Conservation (phyloP, 1,140 invertebrate genomes). For the Chironomus striatipennis region DNA sequence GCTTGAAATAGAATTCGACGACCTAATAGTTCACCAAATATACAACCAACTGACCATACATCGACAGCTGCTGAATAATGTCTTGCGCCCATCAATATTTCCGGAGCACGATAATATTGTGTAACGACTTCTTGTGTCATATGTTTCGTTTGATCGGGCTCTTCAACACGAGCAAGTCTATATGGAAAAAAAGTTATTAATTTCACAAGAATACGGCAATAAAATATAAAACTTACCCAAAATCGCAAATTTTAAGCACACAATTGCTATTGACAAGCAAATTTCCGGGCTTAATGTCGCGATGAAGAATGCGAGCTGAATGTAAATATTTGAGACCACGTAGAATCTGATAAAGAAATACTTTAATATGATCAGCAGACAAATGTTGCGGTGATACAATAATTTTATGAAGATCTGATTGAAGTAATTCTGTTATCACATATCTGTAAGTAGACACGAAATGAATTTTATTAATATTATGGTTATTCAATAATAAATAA, state of each 20-base stretch:
- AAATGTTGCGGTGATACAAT: conserved; percentile 98
- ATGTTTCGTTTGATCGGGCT: conserved; percentile 80
- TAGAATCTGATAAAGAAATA: conserved; percentile 99
- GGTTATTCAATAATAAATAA: background rate
- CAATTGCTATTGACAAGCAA: conserved; percentile 97
- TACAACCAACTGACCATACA: conserved; percentile 99
- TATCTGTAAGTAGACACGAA: conserved; percentile 58
- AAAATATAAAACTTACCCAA: no score
- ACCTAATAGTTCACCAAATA: conserved; percentile 93
- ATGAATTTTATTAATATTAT: conserved; percentile 26
- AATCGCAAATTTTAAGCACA: conserved; percentile 98
- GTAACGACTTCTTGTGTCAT: conserved; percentile 99
- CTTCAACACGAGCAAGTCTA: conserved; percentile 75
- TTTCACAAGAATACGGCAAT: background rate
- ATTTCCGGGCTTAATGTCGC: conserved; percentile 99
- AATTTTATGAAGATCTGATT: conserved; percentile 99
- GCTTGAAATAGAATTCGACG: conserved; percentile 95
- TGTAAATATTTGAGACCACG: conserved; percentile 97
- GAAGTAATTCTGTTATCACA: conserved; percentile 97
- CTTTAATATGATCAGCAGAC: conserved; percentile 98
- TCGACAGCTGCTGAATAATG: conserved; percentile 96
- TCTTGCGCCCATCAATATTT: conserved; percentile 95
- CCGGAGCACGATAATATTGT: conserved; percentile 97
- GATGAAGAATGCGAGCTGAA: conserved; percentile 92
- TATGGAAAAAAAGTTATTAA: background rate